Percentiles rank a stretch among this genome's conserved stretches.
These are phyloP conservation scores for Porites evermanni DNA, from an alignment of 92 coral and sea anemone genomes.

Conservation along the genomic window DNA sequence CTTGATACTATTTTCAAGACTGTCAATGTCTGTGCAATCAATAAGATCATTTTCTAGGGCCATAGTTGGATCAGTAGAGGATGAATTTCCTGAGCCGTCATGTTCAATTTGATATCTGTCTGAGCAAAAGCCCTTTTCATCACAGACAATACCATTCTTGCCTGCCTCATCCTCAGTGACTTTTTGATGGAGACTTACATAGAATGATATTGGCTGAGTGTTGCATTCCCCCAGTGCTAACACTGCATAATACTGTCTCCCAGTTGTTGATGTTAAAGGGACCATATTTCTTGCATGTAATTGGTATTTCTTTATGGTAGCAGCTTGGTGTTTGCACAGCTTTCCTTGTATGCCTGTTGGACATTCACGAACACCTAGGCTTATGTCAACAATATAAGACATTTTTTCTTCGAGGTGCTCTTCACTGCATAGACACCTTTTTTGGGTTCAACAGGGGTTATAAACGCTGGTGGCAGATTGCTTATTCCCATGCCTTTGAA, in stretches of 20 bases:
- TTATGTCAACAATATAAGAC: too few relatives aligned
- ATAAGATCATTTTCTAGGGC: too few relatives aligned
- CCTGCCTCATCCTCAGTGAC: constrained; percentile 3
- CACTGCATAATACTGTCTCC: constrained; percentile 35
- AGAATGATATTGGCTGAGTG: constrained; percentile 36
- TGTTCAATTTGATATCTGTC: too few relatives aligned
- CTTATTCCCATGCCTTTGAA: constrained; percentile 11
- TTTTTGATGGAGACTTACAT: constrained; percentile 20
- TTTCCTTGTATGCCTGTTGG: constrained; percentile 30
- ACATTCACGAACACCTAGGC: constrained; percentile 33
- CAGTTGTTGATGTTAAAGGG: constrained; percentile 29
- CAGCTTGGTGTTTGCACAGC: constrained; percentile 58
- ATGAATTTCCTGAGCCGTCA: too few relatives aligned
- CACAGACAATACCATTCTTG: constrained; percentile 14
- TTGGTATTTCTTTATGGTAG: constrained; percentile 29
- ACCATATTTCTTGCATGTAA: constrained; percentile 37
- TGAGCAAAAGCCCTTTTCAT: constrained; percentile 4
- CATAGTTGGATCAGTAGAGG: too few relatives aligned
- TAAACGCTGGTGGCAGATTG: too few relatives aligned
- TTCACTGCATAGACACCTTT: too few relatives aligned
- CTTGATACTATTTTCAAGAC: constrained; percentile 27
- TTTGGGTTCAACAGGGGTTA: too few relatives aligned
- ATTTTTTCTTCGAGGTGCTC: too few relatives aligned
- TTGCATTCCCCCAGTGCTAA: constrained; percentile 38
- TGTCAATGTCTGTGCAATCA: not conserved